A percentile compares a stretch with the other conserved stretches of the same genome.
Conservation (phyloP, 2,113 vertebrate species). For the Chitala chitala region DNA sequence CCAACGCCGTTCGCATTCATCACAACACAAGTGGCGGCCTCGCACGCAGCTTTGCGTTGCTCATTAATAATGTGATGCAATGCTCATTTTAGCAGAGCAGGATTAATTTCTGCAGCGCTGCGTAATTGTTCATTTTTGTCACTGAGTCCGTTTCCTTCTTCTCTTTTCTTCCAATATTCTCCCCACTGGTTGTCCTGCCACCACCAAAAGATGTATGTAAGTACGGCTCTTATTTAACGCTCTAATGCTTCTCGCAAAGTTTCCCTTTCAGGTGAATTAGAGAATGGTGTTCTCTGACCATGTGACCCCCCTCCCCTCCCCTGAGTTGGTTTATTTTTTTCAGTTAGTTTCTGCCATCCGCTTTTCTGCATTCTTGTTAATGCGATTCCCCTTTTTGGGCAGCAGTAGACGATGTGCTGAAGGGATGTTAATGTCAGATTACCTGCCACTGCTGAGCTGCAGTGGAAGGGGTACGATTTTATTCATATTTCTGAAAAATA, state of each 20-base stretch:
- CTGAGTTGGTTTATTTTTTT: neutral
- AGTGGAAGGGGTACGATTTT: neutral
- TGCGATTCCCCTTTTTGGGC: neutral
- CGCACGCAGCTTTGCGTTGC: conserved; percentile 78
- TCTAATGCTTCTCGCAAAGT: conserved; percentile 29
- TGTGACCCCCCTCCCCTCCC: too few species aligned
- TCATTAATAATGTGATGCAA: conserved; percentile 81
- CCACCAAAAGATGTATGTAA: conserved; percentile 76
- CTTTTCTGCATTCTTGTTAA: neutral
- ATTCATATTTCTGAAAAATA: neutral
- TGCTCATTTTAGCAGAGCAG: conserved; percentile 70
- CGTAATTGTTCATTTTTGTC: conserved; percentile 35
- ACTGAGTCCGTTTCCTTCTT: conserved; percentile 14
- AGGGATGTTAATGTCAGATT: neutral
- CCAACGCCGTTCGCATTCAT: conserved; percentile 69
- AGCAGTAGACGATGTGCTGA: neutral
- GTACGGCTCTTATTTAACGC: conserved; percentile 51
- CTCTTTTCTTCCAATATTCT: conserved; percentile 9
- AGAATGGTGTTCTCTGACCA: too few species aligned
- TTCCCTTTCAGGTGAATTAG: neutral
- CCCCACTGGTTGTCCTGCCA: conserved; percentile 54
- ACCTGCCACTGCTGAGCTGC: neutral
- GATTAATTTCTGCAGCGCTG: conserved; percentile 48
- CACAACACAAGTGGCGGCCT: conserved; percentile 74
- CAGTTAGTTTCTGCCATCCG: neutral